Evolutionary conservation across 2,797 vertebrate genomes (phyloP).

Genomic region (Sebastes matsubarae): DNA sequence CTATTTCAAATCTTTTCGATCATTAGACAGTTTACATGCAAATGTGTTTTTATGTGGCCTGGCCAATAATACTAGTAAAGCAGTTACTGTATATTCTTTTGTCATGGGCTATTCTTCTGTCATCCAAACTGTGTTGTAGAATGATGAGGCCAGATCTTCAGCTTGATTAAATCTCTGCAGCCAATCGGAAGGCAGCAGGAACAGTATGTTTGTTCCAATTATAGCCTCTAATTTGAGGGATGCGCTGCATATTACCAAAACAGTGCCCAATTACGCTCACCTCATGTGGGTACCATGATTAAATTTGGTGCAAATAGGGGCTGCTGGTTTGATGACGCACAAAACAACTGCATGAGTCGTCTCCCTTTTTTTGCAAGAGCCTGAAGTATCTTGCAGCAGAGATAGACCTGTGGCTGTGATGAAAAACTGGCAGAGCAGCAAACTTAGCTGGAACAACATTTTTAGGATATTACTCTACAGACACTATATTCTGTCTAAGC

Average conservation of each 20-base stretch:
- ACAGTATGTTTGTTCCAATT: conserved; percentile 57
- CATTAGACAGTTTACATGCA: background rate
- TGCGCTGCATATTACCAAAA: conserved; percentile 54
- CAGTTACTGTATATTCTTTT: background rate
- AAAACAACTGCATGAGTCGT: background rate
- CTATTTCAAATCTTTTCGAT: background rate
- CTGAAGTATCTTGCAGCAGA: background rate
- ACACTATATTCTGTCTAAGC: background rate
- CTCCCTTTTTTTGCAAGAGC: background rate
- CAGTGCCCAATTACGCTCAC: conserved; percentile 58
- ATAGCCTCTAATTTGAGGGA: conserved; percentile 50
- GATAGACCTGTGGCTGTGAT: background rate
- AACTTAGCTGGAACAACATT: background rate
- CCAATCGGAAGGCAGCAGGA: conserved; percentile 43
- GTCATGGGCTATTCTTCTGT: conserved; percentile 12
- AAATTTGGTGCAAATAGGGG: conserved; percentile 32
- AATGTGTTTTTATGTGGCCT: background rate
- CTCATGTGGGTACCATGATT: conserved; percentile 55
- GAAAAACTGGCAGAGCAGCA: background rate
- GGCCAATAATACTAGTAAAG: background rate
- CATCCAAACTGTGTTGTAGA: background rate
- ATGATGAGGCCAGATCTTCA: conserved; percentile 15
- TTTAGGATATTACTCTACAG: background rate
- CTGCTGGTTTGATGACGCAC: conserved; percentile 32
- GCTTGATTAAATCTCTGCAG: conserved; percentile 53